These are phyloP conservation scores for Unio delphinus DNA, from an alignment of 2,888 invertebrate genomes.

Conservation along the genomic window DNA sequence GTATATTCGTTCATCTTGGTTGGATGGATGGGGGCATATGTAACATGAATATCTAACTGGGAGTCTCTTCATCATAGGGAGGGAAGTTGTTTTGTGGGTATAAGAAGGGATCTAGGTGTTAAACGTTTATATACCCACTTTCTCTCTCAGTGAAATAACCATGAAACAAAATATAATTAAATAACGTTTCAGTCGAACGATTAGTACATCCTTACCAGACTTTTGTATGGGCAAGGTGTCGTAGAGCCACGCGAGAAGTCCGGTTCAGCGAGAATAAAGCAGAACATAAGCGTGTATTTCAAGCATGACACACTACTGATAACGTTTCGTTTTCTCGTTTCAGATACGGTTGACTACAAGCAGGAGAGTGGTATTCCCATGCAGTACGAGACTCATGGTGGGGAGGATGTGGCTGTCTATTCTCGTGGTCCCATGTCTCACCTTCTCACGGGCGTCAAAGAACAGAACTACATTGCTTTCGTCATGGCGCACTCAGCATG, in stretches of 20 bases:
- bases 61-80: no score
- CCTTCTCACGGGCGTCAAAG: slow-evolving; percentile 86
- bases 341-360: slow-evolving; percentile 27
- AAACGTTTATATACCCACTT: no score
- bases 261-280: neutral
- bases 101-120: no score
- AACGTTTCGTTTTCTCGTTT: slow-evolving; percentile 6
- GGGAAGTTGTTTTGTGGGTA: no score
- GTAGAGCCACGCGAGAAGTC: no score
- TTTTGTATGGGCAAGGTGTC: no score
- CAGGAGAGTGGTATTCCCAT: slow-evolving; percentile 37
- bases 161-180: neutral
- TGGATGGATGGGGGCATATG: no score
- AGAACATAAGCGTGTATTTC: no score
- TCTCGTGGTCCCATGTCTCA: slow-evolving; percentile 87
- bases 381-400: slow-evolving; percentile 69
- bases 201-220: neutral
- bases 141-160: neutral
- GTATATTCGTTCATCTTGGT: no score
- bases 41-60: no score
- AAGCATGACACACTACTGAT: neutral
- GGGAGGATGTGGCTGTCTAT: slow-evolving; percentile 88
- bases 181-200: neutral
- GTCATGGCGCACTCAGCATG: slow-evolving; percentile 86
- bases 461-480: slow-evolving; percentile 90